Percentiles rank a stretch among this genome's conserved stretches.
Evolutionary conservation across 2,888 invertebrate genomes (phyloP).

Genomic region (Geotrupes spiniger): DNA sequence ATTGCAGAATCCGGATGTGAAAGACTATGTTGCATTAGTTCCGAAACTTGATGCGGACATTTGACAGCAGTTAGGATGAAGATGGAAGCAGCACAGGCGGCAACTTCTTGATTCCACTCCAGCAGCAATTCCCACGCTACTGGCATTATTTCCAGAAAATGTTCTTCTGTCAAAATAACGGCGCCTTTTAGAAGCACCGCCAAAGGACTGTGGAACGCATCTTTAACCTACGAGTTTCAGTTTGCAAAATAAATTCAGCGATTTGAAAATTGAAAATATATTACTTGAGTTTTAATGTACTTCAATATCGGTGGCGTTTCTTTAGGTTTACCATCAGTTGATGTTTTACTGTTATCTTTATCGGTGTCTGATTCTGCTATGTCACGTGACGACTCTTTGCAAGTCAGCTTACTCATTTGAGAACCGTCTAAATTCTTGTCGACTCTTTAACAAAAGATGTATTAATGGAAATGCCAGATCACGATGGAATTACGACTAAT

Average conservation of each 20-base stretch:
- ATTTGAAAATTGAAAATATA: constrained; percentile 6
- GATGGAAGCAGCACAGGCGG: constrained; percentile 80
- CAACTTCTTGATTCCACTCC: constrained; percentile 86
- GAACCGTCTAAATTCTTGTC: constrained; percentile 54
- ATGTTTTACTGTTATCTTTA: constrained; percentile 38
- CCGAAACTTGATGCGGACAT: constrained; percentile 83
- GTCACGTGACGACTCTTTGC: constrained; percentile 55
- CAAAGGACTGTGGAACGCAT: constrained; percentile 86
- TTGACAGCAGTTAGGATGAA: constrained; percentile 93
- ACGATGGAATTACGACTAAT: too few relatives aligned
- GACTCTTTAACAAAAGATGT: too few relatives aligned
- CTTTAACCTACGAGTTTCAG: constrained; percentile 64
- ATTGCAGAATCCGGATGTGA: constrained; percentile 80
- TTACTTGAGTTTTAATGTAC: constrained; percentile 71
- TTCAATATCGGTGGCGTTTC: constrained; percentile 71
- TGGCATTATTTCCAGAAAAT: constrained; percentile 83
- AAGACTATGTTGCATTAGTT: constrained; percentile 84
- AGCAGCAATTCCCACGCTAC: constrained; percentile 94
- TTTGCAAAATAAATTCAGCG: too few relatives aligned
- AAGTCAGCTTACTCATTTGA: constrained; percentile 50
- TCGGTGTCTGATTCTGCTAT: constrained; percentile 54
- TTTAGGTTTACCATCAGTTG: constrained; percentile 51
- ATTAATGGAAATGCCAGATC: too few relatives aligned
- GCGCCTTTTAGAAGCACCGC: constrained; percentile 87
- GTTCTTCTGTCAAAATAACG: constrained; percentile 81